Percentiles rank a stretch among this genome's conserved stretches.
Conservation (phyloP, 2,888 invertebrate species). For the Gari tellinella region DNA sequence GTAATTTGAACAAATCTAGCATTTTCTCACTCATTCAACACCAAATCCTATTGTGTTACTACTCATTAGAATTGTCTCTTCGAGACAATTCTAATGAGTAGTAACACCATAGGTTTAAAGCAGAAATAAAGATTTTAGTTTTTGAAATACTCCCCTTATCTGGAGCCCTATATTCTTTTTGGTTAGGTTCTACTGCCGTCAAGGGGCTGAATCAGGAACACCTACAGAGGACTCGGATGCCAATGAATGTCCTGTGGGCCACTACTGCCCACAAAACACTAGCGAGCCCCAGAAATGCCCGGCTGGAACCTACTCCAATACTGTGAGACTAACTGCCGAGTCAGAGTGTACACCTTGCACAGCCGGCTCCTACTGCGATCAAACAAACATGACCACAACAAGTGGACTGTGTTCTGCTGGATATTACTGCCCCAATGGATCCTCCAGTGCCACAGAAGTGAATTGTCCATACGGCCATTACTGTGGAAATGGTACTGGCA, state of each 20-base stretch:
- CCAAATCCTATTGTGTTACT: too few species aligned
- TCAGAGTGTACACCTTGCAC: slow-evolving; percentile 79
- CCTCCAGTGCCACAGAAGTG: slow-evolving; percentile 67
- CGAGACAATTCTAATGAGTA: too few species aligned
- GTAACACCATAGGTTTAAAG: too few species aligned
- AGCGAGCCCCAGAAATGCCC: slow-evolving; percentile 81
- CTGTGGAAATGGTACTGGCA: slow-evolving; percentile 74
- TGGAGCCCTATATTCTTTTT: too few species aligned
- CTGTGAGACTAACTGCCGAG: slow-evolving; percentile 66
- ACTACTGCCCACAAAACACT: slow-evolving; percentile 78
- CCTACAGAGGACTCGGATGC: slow-evolving; percentile 78
- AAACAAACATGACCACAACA: slow-evolving; percentile 71
- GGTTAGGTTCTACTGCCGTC: slow-evolving; percentile 80
- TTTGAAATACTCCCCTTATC: too few species aligned
- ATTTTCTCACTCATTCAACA: too few species aligned
- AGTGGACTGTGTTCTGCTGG: slow-evolving; percentile 78
- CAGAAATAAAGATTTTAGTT: too few species aligned
- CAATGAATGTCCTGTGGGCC: slow-evolving; percentile 80
- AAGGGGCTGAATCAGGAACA: slow-evolving; percentile 77
- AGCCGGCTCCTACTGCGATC: slow-evolving; percentile 79
- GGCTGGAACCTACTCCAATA: slow-evolving; percentile 76
- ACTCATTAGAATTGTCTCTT: too few species aligned
- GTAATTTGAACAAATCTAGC: too few species aligned
- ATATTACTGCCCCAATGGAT: slow-evolving; percentile 79
- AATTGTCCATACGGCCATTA: slow-evolving; percentile 78